These are phyloP conservation scores for Spinibarbus caldwelli DNA, from an alignment of 2,797 vertebrate species.

Conservation along the genomic window DNA sequence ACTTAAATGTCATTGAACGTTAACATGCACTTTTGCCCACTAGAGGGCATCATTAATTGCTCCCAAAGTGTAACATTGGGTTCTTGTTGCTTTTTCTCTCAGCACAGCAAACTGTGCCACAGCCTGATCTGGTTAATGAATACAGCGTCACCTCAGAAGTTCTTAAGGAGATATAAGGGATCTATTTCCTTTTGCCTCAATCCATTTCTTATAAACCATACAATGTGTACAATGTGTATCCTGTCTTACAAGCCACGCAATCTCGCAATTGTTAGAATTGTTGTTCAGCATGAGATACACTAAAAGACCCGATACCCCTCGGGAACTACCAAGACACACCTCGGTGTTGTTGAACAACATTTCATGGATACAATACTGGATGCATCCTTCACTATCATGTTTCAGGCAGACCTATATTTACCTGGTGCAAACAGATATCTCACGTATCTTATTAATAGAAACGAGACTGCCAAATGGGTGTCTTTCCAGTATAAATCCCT, in stretches of 20 bases:
- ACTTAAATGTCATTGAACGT: background rate
- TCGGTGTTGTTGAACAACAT: conserved; percentile 50
- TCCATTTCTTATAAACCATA: conserved; percentile 48
- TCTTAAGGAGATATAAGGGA: conserved; percentile 37
- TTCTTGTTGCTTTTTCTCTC: conserved; percentile 16
- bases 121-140: conserved; percentile 32
- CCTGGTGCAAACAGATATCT: conserved; percentile 45
- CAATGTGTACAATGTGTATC: conserved; percentile 35
- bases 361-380: conserved; percentile 53
- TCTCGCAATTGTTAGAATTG: conserved; percentile 27
- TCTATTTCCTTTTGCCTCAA: conserved; percentile 46
- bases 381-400: conserved; percentile 57
- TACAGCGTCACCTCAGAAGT: background rate
- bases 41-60: conserved; percentile 53
- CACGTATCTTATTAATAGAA: conserved; percentile 52
- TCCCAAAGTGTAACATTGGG: background rate
- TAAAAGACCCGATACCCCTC: conserved; percentile 45
- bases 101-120: conserved; percentile 6
- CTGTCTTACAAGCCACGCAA: conserved; percentile 9
- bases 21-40: conserved; percentile 40
- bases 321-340: conserved; percentile 53
- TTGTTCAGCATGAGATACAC: conserved; percentile 47
- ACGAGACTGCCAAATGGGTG: conserved; percentile 46
- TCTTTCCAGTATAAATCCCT: conserved; percentile 45
- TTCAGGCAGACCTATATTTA: conserved; percentile 64